Evolutionary conservation across 2,888 invertebrate genomes (phyloP).

Genomic region (Ecliptopera silaceata): DNA sequence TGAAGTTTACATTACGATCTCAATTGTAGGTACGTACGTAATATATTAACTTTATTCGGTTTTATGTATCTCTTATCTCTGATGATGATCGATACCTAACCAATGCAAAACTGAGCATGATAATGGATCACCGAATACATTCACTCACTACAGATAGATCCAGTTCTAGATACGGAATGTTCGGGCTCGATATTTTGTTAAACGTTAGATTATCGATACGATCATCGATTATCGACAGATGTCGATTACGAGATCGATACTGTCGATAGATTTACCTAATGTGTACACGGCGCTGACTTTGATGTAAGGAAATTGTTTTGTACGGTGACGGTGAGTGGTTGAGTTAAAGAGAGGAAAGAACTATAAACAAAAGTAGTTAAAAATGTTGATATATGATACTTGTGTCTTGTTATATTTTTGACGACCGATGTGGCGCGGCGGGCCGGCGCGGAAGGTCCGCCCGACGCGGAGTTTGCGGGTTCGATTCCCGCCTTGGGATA

Average conservation of each 20-base stretch:
- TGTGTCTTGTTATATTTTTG: too few species aligned
- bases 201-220: slow-evolving; percentile 31
- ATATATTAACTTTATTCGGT: too few species aligned
- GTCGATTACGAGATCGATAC: slow-evolving; percentile 32
- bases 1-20: too few species aligned
- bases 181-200: slow-evolving; percentile 42
- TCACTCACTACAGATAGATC: slow-evolving; percentile 11
- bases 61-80: too few species aligned
- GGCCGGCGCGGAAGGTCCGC: too few species aligned
- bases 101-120: not conserved
- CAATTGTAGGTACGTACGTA: too few species aligned
- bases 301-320: slow-evolving; percentile 30
- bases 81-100: not conserved
- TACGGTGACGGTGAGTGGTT: slow-evolving; percentile 19
- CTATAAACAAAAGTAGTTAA: not conserved
- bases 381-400: too few species aligned
- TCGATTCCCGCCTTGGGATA: too few species aligned
- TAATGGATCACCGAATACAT: not conserved
- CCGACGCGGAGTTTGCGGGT: too few species aligned
- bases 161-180: slow-evolving; percentile 36
- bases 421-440: too few species aligned
- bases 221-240: slow-evolving; percentile 36
- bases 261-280: slow-evolving; percentile 35
- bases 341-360: slow-evolving; percentile 15
- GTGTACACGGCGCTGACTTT: slow-evolving; percentile 30